These are phyloP conservation scores for Steatocranus sp. DNA, from an alignment of 2,797 vertebrate species.

Conservation along the genomic window DNA sequence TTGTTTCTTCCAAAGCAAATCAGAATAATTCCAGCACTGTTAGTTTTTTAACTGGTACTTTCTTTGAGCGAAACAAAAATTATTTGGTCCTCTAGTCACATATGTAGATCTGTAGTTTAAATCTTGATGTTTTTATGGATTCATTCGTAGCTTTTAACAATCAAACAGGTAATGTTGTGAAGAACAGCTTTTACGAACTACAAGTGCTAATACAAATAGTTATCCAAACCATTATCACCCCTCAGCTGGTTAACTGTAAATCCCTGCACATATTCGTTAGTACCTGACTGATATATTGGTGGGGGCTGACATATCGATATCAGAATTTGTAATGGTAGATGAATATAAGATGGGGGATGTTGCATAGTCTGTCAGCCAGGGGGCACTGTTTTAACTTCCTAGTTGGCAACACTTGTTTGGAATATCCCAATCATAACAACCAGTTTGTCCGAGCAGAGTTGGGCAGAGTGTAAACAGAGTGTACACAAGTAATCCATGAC, in stretches of 20 bases:
- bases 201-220: not conserved
- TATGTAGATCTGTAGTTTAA: not conserved
- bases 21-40: rapidly evolving
- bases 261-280: not conserved
- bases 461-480: not conserved
- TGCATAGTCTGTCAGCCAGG: not conserved
- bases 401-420: not conserved
- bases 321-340: not conserved
- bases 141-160: not conserved
- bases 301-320: not conserved
- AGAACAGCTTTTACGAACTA: not conserved
- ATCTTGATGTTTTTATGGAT: not conserved
- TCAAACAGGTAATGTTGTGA: not conserved
- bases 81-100: not conserved
- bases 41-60: not conserved
- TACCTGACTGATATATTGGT: not conserved
- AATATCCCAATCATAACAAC: not conserved
- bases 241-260: not conserved
- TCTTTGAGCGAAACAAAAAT: not conserved
- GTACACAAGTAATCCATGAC: not conserved
- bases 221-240: not conserved
- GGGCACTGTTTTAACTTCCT: not conserved
- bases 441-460: not conserved
- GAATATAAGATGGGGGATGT: not conserved
- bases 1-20: not conserved